Evolutionary conservation across 1,140 invertebrate genomes (phyloP), one percentile per base, ranked within the genome.

Genomic region (Bombyx mandarina): DNA sequence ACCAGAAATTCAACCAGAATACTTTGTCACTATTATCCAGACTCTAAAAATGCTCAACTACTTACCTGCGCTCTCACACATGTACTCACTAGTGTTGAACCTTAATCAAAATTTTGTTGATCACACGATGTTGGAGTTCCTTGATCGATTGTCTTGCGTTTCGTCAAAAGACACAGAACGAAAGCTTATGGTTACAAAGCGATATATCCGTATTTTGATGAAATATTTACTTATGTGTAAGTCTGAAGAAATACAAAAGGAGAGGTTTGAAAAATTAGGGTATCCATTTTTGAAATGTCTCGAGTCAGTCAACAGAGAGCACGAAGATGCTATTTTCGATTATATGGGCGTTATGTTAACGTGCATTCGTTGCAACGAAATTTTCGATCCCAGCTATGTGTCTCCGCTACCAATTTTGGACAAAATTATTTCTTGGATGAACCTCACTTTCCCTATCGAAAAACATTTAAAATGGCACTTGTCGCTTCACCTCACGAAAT

Each of bases 401-500:
- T 64, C 62, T 8, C 69, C 65, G 42, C 58, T 77, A 43, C 62
- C 67, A 44, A 62, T 79, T 6, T 64, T 79, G 45, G 67, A 78
- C 57, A 63, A 46, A 51, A 52, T 79, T 22, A 53, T 71, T 6
- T 54, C 43, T 9, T 70, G 69, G 49, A 54, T 78, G 52, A 64
- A 63, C 3, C 60, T 61, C n/a, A 12, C 69, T n/a, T 55, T 78
- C 10, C 65, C 73, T 1, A 62, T 70, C 9, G 69, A 75, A 43
- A 54, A 61, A 46, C 58, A 73, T 54, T 75, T 81, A 8, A 46
- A 53, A 7, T 58, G 50, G 26, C 81, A 75, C 45, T 65, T 69
- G 0, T 47, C 62, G 10, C 63, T 83, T 35, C 72, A 79, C 52
- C 58, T 78, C n/a, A 78, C 66, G 8, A 76, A 78, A 68, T 56